Evolutionary conservation across 2,797 vertebrate species (phyloP).

Genomic region (Cyclura pinguis): DNA sequence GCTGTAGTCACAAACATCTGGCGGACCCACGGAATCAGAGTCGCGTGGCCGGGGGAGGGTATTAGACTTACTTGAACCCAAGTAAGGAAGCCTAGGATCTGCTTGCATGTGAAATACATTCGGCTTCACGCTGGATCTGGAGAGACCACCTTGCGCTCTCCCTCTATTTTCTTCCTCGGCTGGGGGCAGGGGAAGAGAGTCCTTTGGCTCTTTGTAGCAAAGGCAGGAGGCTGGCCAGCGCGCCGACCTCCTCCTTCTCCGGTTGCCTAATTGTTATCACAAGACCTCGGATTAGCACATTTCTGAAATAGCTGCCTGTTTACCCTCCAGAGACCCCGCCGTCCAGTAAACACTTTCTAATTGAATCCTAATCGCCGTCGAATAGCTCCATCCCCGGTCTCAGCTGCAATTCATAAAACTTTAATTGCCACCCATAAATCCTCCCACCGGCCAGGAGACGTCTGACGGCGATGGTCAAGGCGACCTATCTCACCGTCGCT

Average conservation of each 20-base stretch:
- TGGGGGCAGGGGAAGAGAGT: not conserved
- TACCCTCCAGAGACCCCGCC: conserved; percentile 87
- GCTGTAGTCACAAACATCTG: too few species aligned
- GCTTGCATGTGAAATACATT: too few species aligned
- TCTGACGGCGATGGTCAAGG: not conserved
- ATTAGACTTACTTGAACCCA: too few species aligned
- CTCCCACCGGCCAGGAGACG: conserved; percentile 47
- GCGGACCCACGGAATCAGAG: too few species aligned
- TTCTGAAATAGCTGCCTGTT: conserved; percentile 99
- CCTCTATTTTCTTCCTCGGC: not conserved
- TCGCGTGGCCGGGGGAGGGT: too few species aligned
- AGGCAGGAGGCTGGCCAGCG: conserved; percentile 72
- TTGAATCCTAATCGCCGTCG: conserved; percentile 99
- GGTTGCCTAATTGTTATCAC: conserved; percentile 97
- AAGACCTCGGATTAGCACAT: conserved; percentile 99
- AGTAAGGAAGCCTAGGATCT: too few species aligned
- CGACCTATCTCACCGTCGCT: conserved; percentile 62
- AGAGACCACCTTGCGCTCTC: not conserved
- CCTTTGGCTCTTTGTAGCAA: not conserved
- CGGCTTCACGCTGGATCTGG: too few species aligned
- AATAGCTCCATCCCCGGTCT: conserved; percentile 90
- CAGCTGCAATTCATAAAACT: conserved; percentile 90
- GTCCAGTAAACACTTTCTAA: conserved; percentile 98
- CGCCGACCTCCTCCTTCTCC: conserved; percentile 83
- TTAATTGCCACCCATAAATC: conserved; percentile 90